These are phyloP conservation scores for Mimachlamys varia DNA, from an alignment of 2,888 invertebrate species.

Conservation along the genomic window DNA sequence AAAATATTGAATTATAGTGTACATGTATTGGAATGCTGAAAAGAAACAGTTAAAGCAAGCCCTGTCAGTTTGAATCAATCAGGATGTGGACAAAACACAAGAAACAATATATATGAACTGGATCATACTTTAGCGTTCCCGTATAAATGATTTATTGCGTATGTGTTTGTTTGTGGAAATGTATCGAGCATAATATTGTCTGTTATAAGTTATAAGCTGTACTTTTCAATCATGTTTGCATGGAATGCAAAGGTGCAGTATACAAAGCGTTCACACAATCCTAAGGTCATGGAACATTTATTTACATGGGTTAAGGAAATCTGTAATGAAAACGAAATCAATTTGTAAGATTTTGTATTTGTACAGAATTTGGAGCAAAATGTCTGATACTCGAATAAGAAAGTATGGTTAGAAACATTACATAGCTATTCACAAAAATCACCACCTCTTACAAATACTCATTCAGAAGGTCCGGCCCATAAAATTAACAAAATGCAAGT, in stretches of 20 bases:
- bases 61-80: not conserved
- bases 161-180: not conserved
- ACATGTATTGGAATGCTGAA: not conserved
- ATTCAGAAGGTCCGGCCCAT: too few relatives aligned
- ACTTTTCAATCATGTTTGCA: not conserved
- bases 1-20: not conserved
- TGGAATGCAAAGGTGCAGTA: not conserved
- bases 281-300: not conserved
- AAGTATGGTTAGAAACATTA: not conserved
- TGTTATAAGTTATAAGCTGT: not conserved
- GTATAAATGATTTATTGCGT: not conserved
- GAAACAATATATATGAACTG: not conserved
- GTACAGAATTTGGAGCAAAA: not conserved
- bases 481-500: too few relatives aligned
- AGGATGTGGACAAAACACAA: not conserved
- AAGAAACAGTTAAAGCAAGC: not conserved
- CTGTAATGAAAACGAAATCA: not conserved
- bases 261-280: not conserved
- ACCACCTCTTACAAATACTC: too few relatives aligned
- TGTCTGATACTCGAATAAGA: not conserved
- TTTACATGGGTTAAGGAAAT: not conserved
- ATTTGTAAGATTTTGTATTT: not conserved
- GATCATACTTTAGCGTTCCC: not conserved
- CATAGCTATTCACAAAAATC: not conserved
- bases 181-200: not conserved